A percentile compares a stretch with the other conserved stretches of the same genome.
Conservation (phyloP, 2,888 invertebrate species). For the Lasioglossum figueresi region DNA sequence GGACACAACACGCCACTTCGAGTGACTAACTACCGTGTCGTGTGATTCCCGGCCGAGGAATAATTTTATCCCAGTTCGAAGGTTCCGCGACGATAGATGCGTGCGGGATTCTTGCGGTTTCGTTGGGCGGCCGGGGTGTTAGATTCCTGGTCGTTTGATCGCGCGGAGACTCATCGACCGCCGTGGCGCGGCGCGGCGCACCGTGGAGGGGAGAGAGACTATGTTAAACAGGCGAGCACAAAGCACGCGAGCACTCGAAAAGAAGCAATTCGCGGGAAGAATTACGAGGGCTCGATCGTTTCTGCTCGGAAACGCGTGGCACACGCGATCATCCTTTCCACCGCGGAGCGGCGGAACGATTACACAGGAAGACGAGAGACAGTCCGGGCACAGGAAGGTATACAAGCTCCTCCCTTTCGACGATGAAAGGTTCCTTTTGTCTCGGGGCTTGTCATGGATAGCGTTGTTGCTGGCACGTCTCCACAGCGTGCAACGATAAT, state of each 20-base stretch:
- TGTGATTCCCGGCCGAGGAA: slow-evolving; percentile 36
- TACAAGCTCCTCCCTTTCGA: slow-evolving; percentile 53
- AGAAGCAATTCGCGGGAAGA: background rate
- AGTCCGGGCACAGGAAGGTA: slow-evolving; percentile 1
- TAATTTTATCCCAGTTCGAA: slow-evolving; percentile 42
- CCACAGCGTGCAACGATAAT: slow-evolving; percentile 66
- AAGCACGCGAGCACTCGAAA: background rate
- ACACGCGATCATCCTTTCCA: slow-evolving; percentile 41
- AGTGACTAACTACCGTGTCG: slow-evolving; percentile 36
- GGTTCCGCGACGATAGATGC: slow-evolving; percentile 13
- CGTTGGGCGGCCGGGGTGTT: background rate
- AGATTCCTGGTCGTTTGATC: slow-evolving; percentile 7
- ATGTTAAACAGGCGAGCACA: slow-evolving; percentile 7
- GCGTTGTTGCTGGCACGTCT: slow-evolving; percentile 65
- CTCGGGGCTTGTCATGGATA: slow-evolving; percentile 61
- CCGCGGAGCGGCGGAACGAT: slow-evolving; percentile 21
- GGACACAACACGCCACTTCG: slow-evolving; percentile 10
- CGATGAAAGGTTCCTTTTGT: slow-evolving; percentile 67
- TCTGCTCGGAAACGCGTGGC: slow-evolving; percentile 23
- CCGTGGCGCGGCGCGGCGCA: background rate
- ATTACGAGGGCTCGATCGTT: slow-evolving; percentile 36
- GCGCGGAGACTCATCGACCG: background rate
- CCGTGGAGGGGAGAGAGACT: background rate
- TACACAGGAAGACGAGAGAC: slow-evolving; percentile 29
- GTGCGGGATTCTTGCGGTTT: slow-evolving; percentile 1